These are phyloP conservation scores for Cottoperca gobio DNA, from an alignment of 2,797 vertebrate species.

Conservation along the genomic window DNA sequence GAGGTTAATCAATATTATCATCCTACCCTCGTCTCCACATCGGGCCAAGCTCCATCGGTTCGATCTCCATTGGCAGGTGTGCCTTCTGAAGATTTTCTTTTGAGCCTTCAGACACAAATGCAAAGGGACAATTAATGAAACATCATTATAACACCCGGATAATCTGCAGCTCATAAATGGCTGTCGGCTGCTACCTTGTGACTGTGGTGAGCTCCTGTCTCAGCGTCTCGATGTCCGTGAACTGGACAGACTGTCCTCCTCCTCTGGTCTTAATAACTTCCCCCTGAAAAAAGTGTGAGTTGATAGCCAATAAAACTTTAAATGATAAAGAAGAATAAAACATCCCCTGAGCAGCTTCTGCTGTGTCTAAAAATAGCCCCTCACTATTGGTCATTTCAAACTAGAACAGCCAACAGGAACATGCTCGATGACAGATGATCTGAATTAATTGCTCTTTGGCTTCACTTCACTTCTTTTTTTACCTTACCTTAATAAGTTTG, in stretches of 20 bases:
- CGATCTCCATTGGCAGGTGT: slow-evolving; percentile 64
- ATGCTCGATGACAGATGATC: not conserved
- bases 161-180: not conserved
- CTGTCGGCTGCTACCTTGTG: slow-evolving; percentile 56
- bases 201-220: slow-evolving; percentile 88
- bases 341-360: not conserved
- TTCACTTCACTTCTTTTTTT: not conserved
- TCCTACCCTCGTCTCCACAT: slow-evolving; percentile 94
- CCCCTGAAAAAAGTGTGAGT: slow-evolving; percentile 80
- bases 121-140: not conserved
- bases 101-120: slow-evolving; percentile 68
- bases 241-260: slow-evolving; percentile 95
- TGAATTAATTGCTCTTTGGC: not conserved
- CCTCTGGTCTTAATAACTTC: slow-evolving; percentile 94
- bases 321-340: too few species aligned
- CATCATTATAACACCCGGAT: not conserved
- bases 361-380: not conserved
- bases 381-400: not conserved
- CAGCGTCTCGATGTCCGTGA: slow-evolving; percentile 95
- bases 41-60: slow-evolving; percentile 89
- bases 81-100: slow-evolving; percentile 83
- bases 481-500: slow-evolving; percentile 92
- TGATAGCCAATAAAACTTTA: too few species aligned
- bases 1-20: not conserved
- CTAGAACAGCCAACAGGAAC: not conserved